Base-by-base conservation (phyloP, 2,797 vertebrate species). In the Muraenolepis orangiensis region DNA sequence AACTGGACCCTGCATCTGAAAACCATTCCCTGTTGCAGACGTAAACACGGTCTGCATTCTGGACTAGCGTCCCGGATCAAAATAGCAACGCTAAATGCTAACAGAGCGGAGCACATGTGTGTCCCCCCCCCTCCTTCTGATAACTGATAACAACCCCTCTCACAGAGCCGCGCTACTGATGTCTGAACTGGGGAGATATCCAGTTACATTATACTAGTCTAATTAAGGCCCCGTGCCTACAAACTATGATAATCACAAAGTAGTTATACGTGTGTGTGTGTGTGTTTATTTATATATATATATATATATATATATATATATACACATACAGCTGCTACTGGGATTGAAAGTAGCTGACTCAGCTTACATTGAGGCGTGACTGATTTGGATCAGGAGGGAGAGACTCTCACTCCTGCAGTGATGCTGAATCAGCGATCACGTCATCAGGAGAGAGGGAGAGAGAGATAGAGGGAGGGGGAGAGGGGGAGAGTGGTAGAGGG, bases 41-140 rank as follows among this genome's bases (percentile, higher is more conserved):
- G 66, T 89, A 90, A 91, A 91, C 87, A 83, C 84, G 14, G 86
- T 90, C 88, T 88, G 87, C 76, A 70, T 69, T 8, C 73, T 77
- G 82, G 78, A 88, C 81, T 80, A 76, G 78, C 74, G 31, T 5
- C 18, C 67, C 0, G 42, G 79, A 84, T 87, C 76, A 75, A 86
- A 91, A 87, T 82, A 79, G 82, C 80, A 84, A 26, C 2, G 40
- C 6, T 66, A 67, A 70, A 13, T 66, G 66, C 78, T 81, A 57
- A 69, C 78, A 29, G 74, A 64, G 64, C 61, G 66, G 34, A 74
- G 11, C 46, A 57, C n/a, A n/a, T n/a, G n/a, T 57, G 46, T n/a
- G 46, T 57, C 46, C 6, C 51, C 51, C 51, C 23, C 51, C n/a
- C n/a, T n/a, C n/a, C n/a, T n/a, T n/a, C n/a, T n/a, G n/a, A n/a